phyloP scores from a whole-genome alignment of 2,113 vertebrate species.

The Cyphomyrus plagiostoma region DNA sequence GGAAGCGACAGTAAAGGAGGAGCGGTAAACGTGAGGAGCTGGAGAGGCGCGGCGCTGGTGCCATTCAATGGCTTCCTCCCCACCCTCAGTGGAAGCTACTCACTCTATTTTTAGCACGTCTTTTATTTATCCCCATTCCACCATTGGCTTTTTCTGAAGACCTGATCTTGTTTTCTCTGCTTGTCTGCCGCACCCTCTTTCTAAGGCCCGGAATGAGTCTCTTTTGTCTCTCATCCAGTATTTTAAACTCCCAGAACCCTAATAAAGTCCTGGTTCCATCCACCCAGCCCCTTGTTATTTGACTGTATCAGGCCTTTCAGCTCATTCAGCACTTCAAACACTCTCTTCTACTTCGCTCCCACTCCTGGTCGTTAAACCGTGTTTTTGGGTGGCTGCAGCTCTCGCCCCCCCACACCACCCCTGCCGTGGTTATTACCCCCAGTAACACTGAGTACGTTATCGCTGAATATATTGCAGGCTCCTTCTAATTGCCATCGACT shows the following conservation, averaged over 20 bases:
- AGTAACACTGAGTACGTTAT: neutral
- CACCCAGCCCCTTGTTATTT: neutral
- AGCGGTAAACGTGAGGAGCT: neutral
- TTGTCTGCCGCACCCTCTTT: neutral
- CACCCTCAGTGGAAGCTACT: neutral
- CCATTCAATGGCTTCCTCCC: neutral
- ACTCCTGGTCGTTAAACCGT: neutral
- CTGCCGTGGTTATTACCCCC: neutral
- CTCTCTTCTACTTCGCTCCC: neutral
- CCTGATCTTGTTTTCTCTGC: neutral
- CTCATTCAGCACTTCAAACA: neutral
- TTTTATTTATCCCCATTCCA: neutral
- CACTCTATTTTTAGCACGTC: neutral
- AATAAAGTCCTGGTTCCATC: neutral
- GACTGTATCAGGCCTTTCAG: neutral
- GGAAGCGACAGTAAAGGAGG: neutral
- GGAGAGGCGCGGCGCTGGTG: neutral
- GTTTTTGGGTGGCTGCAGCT: neutral
- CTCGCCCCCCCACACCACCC: neutral
- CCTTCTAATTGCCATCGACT: neutral
- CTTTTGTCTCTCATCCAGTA: neutral
- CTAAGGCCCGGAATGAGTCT: neutral
- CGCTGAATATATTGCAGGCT: neutral
- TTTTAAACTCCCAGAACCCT: neutral
- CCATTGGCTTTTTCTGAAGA: neutral